phyloP scores from a whole-genome alignment of 2,888 invertebrate species.

The Ligdia adustata region DNA sequence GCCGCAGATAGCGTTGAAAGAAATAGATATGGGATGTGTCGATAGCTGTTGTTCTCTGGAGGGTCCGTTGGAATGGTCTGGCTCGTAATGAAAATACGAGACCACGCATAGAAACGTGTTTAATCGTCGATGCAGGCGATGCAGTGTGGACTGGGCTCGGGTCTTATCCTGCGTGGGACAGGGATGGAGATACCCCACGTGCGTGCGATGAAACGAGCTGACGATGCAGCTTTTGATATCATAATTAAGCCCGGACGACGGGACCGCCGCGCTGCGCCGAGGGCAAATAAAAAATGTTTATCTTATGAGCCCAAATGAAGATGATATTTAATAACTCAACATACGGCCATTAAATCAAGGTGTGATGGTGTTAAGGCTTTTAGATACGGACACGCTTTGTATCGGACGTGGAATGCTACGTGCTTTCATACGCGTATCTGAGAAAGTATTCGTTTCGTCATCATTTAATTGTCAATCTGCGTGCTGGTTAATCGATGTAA shows the following conservation, averaged over 20 bases:
- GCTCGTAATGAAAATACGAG: slow-evolving; percentile 71
- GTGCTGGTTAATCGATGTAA: slow-evolving; percentile 34
- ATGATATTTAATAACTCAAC: slow-evolving; percentile 69
- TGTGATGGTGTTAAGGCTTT: slow-evolving; percentile 47
- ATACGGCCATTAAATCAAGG: slow-evolving; percentile 63
- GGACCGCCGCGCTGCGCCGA: slow-evolving; percentile 47
- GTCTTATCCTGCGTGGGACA: slow-evolving; percentile 59
- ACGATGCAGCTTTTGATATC: slow-evolving; percentile 77
- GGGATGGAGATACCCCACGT: slow-evolving; percentile 53
- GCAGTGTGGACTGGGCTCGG: slow-evolving; percentile 54
- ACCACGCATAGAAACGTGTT: slow-evolving; percentile 81
- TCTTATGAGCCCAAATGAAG: slow-evolving; percentile 68
- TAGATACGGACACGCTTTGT: slow-evolving; percentile 48
- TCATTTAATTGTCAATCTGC: slow-evolving; percentile 38
- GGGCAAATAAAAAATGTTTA: slow-evolving; percentile 72
- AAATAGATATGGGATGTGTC: slow-evolving; percentile 59
- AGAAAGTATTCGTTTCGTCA: slow-evolving; percentile 41
- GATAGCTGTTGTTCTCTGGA: slow-evolving; percentile 45
- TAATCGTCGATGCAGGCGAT: slow-evolving; percentile 72
- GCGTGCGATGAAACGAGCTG: slow-evolving; percentile 57
- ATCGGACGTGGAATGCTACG: slow-evolving; percentile 36
- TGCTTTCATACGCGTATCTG: slow-evolving; percentile 44
- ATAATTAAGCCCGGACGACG: slow-evolving; percentile 69
- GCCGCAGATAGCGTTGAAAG: slow-evolving; percentile 48
- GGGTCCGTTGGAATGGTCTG: slow-evolving; percentile 35